Evolutionary conservation across 92 coral and sea anemone species (phyloP).

Genomic region (Parazoanthus darwini): DNA sequence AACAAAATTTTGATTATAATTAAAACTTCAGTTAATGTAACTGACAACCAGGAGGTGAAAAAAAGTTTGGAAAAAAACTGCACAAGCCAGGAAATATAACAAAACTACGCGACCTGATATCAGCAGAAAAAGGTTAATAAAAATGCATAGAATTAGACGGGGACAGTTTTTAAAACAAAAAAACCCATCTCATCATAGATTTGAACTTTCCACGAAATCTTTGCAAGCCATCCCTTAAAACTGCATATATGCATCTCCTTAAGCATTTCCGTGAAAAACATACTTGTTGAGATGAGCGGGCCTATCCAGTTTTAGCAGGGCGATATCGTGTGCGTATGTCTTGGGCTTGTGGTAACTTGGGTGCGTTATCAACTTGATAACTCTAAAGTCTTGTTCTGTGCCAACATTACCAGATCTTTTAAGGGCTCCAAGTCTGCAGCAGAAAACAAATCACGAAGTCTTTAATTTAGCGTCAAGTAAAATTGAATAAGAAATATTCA

Average conservation of each 20-base stretch:
- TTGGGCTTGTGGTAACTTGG: background rate
- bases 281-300: background rate
- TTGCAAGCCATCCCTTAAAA: background rate
- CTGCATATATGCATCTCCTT: too few species aligned
- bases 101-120: background rate
- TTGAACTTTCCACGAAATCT: too few species aligned
- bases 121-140: background rate
- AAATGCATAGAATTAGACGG: background rate
- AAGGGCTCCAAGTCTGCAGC: background rate
- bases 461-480: too few species aligned
- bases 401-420: background rate
- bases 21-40: background rate
- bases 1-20: background rate
- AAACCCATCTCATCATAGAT: background rate
- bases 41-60: background rate
- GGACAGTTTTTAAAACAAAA: background rate
- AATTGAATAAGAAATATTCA: too few species aligned
- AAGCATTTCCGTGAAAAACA: background rate
- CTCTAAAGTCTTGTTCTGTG: background rate
- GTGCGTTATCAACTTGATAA: background rate
- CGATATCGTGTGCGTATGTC: conserved; percentile 1
- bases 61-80: background rate
- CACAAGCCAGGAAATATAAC: background rate
- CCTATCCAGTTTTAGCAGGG: background rate
- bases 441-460: background rate